These are phyloP conservation scores for Machaerirhynchus nigripectus DNA, from an alignment of 2,113 vertebrate species.

Conservation along the genomic window DNA sequence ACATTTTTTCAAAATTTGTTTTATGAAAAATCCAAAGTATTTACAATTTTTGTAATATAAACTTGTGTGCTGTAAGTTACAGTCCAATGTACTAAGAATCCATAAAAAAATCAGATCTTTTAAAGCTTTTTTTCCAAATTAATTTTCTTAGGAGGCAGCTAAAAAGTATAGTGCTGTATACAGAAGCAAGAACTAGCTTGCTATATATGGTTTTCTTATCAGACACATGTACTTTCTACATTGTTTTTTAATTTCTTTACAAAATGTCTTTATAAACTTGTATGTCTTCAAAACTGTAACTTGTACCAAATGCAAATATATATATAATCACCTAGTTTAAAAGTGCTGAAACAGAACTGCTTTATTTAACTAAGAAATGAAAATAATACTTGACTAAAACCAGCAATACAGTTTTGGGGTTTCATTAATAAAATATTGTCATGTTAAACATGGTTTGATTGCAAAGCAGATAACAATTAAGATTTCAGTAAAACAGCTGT, in stretches of 20 bases:
- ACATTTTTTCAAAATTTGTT: neutral
- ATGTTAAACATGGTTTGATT: constrained; percentile 28
- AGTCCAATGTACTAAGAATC: neutral
- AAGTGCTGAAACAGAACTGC: constrained; percentile 70
- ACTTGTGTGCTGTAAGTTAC: neutral
- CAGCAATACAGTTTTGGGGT: constrained; percentile 17
- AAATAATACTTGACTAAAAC: constrained; percentile 63
- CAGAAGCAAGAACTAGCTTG: constrained; percentile 94
- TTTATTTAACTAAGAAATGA: constrained; percentile 51
- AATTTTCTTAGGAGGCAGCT: neutral
- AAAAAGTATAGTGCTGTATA: constrained; percentile 60
- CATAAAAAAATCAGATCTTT: neutral
- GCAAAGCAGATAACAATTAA: constrained; percentile 69
- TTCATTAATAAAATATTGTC: constrained; percentile 53
- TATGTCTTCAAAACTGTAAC: constrained; percentile 78
- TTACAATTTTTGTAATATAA: neutral
- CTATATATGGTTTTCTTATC: constrained; percentile 57
- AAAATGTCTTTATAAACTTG: constrained; percentile 65
- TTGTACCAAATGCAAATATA: constrained; percentile 63
- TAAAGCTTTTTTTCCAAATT: neutral
- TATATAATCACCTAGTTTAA: constrained; percentile 61
- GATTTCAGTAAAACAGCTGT: constrained; percentile 51
- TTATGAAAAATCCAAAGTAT: neutral
- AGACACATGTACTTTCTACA: constrained; percentile 61
- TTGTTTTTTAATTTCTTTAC: constrained; percentile 44